phyloP scores from a whole-genome alignment of 2,797 vertebrate genomes.

The Falco novaeseelandiae region DNA sequence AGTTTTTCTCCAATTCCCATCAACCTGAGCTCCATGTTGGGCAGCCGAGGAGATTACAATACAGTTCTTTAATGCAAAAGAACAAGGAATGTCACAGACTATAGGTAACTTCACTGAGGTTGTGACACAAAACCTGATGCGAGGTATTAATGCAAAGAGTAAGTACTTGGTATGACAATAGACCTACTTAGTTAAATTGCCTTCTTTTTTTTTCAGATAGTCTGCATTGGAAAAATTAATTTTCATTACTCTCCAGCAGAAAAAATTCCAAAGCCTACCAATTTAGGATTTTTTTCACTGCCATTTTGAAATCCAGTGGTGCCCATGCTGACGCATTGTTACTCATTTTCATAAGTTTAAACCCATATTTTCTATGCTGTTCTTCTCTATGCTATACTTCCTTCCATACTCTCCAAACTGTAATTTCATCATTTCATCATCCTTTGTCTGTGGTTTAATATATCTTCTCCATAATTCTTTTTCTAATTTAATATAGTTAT shows the following conservation, averaged over 20 bases:
- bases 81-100: conserved; percentile 74
- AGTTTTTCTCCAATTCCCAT: conserved; percentile 74
- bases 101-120: conserved; percentile 74
- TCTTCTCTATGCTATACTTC: conserved; percentile 65
- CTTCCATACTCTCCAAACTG: conserved; percentile 62
- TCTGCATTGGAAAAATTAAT: conserved; percentile 67
- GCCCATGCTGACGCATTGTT: conserved; percentile 48
- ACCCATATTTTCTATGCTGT: conserved; percentile 57
- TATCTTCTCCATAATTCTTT: conserved; percentile 37
- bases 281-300: conserved; percentile 60
- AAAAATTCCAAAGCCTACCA: conserved; percentile 41
- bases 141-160: conserved; percentile 77
- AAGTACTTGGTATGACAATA: conserved; percentile 74
- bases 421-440: conserved; percentile 66
- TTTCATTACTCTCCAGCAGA: conserved; percentile 63
- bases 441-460: conserved; percentile 54
- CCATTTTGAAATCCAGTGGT: conserved; percentile 73
- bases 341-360: conserved; percentile 73
- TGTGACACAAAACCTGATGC: conserved; percentile 70
- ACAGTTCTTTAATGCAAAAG: conserved; percentile 72
- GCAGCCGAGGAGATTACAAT: conserved; percentile 71
- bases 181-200: conserved; percentile 58
- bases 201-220: conserved; percentile 53
- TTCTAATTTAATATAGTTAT: conserved; percentile 40
- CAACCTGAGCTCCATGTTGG: conserved; percentile 72